phyloP scores from a whole-genome alignment of 2,888 invertebrate species.

The Bedellia somnulentella region DNA sequence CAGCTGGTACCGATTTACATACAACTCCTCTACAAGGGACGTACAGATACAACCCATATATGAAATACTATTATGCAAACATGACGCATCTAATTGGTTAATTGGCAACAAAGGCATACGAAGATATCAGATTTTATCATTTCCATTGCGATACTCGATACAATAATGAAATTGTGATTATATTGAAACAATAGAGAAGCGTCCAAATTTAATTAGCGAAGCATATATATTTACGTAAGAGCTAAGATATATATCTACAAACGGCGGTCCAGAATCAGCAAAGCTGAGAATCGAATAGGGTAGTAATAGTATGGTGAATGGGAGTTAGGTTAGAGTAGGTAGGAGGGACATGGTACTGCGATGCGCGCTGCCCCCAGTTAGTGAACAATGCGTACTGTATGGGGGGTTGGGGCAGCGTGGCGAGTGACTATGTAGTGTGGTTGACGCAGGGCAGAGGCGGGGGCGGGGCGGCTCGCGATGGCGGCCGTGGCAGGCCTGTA shows the following conservation, averaged over 20 bases:
- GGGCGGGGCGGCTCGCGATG: constrained; percentile 47
- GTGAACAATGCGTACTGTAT: constrained; percentile 1
- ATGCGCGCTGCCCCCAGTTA: constrained; percentile 9
- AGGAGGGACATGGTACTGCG: not conserved
- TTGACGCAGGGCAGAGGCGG: constrained; percentile 24
- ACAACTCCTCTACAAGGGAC: not conserved
- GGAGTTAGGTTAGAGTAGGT: not conserved
- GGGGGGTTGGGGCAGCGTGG: constrained; percentile 4
- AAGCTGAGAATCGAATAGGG: constrained; percentile 7
- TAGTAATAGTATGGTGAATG: constrained; percentile 7
- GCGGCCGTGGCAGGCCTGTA: constrained; percentile 80
- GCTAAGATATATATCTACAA: too few species aligned
- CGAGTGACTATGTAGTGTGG: constrained; percentile 12
- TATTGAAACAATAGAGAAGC: constrained; percentile 18
- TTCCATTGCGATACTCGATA: constrained; percentile 42
- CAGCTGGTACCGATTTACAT: constrained; percentile 3
- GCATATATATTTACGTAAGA: too few species aligned
- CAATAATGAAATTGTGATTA: constrained; percentile 52
- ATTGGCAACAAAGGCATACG: too few species aligned
- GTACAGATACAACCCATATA: not conserved
- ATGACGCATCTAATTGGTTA: constrained; percentile 13
- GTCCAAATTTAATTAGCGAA: too few species aligned
- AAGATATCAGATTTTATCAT: too few species aligned
- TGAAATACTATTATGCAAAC: not conserved
- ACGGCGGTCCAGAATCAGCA: not conserved